A percentile compares a stretch with the other conserved stretches of the same genome.
phyloP scores from a whole-genome alignment of 2,113 vertebrate species.

The Chaetops frenatus region DNA sequence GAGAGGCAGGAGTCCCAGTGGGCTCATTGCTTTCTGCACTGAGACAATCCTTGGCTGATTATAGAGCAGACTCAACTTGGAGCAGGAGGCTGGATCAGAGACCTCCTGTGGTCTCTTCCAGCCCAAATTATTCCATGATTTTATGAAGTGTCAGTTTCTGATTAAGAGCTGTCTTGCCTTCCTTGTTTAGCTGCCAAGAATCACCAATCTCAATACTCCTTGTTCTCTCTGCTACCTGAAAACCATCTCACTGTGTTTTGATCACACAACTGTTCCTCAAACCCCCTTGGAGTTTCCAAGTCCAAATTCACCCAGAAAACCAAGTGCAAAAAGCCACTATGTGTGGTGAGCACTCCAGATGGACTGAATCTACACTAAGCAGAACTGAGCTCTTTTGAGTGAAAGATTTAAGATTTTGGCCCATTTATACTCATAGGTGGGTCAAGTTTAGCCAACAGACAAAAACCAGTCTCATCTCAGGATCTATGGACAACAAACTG shows the following conservation, averaged over 20 bases:
- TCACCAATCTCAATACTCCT: not conserved
- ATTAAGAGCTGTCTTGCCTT: not conserved
- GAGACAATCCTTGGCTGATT: not conserved
- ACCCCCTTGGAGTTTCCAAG: not conserved
- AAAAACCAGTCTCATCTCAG: not conserved
- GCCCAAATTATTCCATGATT: not conserved
- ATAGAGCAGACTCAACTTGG: not conserved
- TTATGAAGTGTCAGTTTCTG: not conserved
- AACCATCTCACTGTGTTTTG: not conserved
- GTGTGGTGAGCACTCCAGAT: not conserved
- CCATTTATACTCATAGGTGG: not conserved
- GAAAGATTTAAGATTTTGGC: not conserved
- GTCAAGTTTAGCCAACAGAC: not conserved
- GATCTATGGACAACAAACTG: not conserved
- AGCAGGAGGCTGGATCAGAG: not conserved
- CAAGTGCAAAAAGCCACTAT: not conserved
- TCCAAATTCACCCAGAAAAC: not conserved
- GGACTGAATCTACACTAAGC: not conserved
- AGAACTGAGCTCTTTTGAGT: not conserved
- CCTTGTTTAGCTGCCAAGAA: not conserved
- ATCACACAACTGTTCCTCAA: not conserved
- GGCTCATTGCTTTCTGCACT: not conserved
- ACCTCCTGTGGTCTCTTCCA: not conserved
- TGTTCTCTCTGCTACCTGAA: not conserved
- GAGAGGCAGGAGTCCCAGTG: not conserved